Base-by-base conservation (phyloP, 1,140 invertebrate species). In the Anastrepha obliqua region DNA sequence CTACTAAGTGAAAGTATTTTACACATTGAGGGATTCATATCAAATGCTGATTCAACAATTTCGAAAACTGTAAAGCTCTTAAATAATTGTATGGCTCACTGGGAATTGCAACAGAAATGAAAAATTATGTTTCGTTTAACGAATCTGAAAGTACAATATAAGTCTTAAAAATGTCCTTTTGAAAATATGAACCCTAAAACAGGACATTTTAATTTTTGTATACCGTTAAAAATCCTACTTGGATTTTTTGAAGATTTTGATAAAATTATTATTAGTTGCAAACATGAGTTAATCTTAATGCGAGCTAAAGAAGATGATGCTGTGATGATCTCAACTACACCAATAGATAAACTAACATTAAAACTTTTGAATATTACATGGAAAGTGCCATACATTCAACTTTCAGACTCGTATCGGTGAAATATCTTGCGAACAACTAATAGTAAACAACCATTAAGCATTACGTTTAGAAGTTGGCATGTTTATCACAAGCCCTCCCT, bases 231-330 rank as follows among this genome's bases (percentile, higher is more conserved):
- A 62, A 62, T 1, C 51, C 51, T 55, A 11, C 51, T 55, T 55
- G 1, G 1, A 55, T 55, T 55, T 55, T 6, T 11, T 55, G 51
- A 55, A 55, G 1, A 55, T 55, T 55, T 55, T 55, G 51, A 55
- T 55, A 55, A 55, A 55, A 55, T 55, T 55, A 55, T 55, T 55
- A 11, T 93, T 8, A 94, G 94, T 89, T 90, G 89, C 85, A 93
- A 93, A 90, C 93, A 94, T 90, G 93, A 94, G 89, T 86, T 94
- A 20, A 91, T 94, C 89, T 88, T 94, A 44, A 91, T 91, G 39
- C 89, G 93, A 88, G 70, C 90, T 8, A 91, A 89, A 59, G 90
- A 94, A 90, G 47, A 59, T 65, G 81, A 88, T 70, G 64, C 29
- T 65, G 86, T 85, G 20, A 81, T 90, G 7, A 65, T 90, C 89